These are phyloP conservation scores for Tupiocoris notatus DNA, from an alignment of 2,888 invertebrate species.

Conservation along the genomic window DNA sequence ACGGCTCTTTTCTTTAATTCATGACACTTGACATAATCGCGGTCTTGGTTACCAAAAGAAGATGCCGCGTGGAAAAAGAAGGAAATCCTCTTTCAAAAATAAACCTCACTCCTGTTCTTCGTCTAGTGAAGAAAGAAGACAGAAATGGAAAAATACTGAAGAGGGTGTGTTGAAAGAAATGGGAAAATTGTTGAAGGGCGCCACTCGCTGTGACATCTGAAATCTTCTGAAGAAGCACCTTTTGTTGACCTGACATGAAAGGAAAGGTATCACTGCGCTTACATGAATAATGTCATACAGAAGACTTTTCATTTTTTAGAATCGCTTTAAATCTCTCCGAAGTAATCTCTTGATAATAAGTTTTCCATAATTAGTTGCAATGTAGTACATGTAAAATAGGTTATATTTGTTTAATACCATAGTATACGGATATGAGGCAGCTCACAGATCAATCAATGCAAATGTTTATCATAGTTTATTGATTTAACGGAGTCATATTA, in stretches of 20 bases:
- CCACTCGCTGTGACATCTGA: neutral
- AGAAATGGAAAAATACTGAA: neutral
- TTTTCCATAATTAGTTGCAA: no score
- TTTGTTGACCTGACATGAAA: constrained; percentile 12
- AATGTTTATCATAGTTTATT: no score
- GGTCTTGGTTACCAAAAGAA: constrained; percentile 5
- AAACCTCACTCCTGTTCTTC: neutral
- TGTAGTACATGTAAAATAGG: no score
- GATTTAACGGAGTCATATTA: no score
- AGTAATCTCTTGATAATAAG: no score
- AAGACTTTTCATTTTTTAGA: no score
- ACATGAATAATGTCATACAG: no score
- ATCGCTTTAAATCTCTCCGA: no score
- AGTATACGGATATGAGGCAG: no score
- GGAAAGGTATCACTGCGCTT: no score
- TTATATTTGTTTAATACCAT: no score
- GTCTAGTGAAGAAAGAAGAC: neutral
- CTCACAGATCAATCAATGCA: no score
- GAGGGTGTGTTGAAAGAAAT: neutral
- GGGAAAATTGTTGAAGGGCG: neutral
- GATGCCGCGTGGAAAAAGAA: neutral
- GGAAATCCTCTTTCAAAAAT: constrained; percentile 21
- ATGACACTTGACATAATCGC: constrained; percentile 33
- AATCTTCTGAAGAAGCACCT: neutral
- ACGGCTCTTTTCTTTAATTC: constrained; percentile 26